phyloP scores from a whole-genome alignment of 1,140 invertebrate genomes.

The Papilio dardanus region DNA sequence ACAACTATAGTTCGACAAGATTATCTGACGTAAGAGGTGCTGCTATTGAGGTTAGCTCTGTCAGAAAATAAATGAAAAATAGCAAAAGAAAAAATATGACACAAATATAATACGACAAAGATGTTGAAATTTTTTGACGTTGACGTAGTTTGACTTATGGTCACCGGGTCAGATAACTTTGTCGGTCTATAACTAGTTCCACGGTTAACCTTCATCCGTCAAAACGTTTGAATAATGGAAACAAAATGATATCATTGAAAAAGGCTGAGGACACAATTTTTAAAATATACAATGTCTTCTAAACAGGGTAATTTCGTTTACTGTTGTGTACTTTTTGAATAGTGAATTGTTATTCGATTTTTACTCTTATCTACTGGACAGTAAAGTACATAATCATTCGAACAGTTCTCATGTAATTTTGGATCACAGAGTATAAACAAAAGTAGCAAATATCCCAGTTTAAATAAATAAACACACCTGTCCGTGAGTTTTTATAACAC shows the following conservation, averaged over 20 bases:
- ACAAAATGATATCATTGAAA: conserved; percentile 77
- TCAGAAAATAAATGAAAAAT: no score
- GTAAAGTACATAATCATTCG: conserved; percentile 44
- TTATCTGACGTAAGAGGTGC: no score
- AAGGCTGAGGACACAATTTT: conserved; percentile 81
- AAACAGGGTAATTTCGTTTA: conserved; percentile 80
- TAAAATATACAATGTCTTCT: conserved; percentile 81
- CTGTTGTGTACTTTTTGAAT: conserved; percentile 75
- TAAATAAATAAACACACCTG: background rate
- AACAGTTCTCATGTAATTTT: background rate
- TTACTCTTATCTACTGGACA: conserved; percentile 56
- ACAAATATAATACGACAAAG: no score
- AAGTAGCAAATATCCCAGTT: background rate
- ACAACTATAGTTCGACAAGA: background rate
- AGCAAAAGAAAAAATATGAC: no score
- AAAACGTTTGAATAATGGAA: conserved; percentile 56
- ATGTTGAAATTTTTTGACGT: no score
- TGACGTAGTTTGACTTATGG: no score
- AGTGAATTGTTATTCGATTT: conserved; percentile 76
- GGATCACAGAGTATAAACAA: conserved; percentile 24
- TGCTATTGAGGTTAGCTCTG: no score
- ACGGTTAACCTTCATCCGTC: conserved; percentile 52
- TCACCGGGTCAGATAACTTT: background rate
- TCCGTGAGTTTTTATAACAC: background rate
- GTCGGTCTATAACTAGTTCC: background rate